phyloP scores from a whole-genome alignment of 2,797 vertebrate species.

The Glossophaga mutica region DNA sequence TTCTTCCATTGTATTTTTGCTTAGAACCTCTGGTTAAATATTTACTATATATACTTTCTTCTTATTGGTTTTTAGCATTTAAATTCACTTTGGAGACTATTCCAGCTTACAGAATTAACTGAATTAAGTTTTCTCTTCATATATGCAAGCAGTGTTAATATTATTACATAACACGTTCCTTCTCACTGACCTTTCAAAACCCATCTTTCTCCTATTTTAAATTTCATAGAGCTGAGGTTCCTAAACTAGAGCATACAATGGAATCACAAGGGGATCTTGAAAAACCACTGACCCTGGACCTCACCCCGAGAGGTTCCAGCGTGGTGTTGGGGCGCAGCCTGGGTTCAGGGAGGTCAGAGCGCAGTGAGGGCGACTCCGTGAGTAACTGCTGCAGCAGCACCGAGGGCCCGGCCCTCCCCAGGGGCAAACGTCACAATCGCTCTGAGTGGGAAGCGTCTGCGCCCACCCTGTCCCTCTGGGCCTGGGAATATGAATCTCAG shows the following conservation, averaged over 20 bases:
- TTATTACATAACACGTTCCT: neutral
- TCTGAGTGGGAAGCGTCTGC: neutral
- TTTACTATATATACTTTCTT: neutral
- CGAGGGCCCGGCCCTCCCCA: neutral
- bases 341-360: neutral
- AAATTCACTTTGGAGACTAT: neutral
- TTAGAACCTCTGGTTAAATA: neutral
- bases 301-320: neutral
- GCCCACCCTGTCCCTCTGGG: too few species aligned
- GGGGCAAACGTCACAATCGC: neutral
- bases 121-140: neutral
- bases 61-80: constrained; percentile 14
- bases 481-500: neutral
- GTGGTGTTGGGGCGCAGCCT: neutral
- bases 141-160: neutral
- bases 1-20: neutral
- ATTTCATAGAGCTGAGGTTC: neutral
- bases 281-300: neutral
- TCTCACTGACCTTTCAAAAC: neutral
- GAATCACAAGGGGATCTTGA: neutral
- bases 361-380: neutral
- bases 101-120: neutral
- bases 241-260: neutral
- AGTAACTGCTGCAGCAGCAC: neutral
- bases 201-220: neutral